phyloP scores from a whole-genome alignment of 2,113 vertebrate genomes.

The Clarias batrachus region DNA sequence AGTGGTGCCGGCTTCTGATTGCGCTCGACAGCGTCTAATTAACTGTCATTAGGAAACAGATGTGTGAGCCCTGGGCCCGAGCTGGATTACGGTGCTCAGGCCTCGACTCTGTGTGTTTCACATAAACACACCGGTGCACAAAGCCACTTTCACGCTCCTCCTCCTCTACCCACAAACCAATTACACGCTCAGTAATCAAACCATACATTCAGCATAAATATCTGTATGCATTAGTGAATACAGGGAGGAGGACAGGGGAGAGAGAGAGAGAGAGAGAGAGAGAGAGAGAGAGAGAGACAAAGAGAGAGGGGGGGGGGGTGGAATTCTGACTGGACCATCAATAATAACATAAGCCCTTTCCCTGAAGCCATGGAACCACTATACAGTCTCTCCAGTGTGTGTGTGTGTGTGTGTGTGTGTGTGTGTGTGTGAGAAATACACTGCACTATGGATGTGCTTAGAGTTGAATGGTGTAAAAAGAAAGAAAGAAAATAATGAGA shows the following conservation, averaged over 20 bases:
- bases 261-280: not conserved
- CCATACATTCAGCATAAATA: conserved; percentile 47
- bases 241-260: not conserved
- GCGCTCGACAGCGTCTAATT: conserved; percentile 90
- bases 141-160: conserved; percentile 51
- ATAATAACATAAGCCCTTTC: conserved; percentile 34
- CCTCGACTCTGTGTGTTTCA: conserved; percentile 52
- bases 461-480: not conserved
- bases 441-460: not conserved
- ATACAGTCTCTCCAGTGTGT: not conserved
- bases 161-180: conserved; percentile 43
- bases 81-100: conserved; percentile 60
- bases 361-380: not conserved
- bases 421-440: conserved; percentile 10
- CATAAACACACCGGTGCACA: conserved; percentile 52
- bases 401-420: not conserved
- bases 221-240: conserved; percentile 36
- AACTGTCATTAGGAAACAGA: conserved; percentile 93
- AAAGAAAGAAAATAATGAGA: not conserved
- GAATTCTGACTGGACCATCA: too few relatives aligned
- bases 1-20: conserved; percentile 82
- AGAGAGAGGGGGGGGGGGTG: too few relatives aligned
- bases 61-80: conserved; percentile 78
- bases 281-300: not conserved
- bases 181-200: conserved; percentile 52